Evolutionary conservation across 2,888 invertebrate genomes (phyloP).

Genomic region (Chirona hameri): DNA sequence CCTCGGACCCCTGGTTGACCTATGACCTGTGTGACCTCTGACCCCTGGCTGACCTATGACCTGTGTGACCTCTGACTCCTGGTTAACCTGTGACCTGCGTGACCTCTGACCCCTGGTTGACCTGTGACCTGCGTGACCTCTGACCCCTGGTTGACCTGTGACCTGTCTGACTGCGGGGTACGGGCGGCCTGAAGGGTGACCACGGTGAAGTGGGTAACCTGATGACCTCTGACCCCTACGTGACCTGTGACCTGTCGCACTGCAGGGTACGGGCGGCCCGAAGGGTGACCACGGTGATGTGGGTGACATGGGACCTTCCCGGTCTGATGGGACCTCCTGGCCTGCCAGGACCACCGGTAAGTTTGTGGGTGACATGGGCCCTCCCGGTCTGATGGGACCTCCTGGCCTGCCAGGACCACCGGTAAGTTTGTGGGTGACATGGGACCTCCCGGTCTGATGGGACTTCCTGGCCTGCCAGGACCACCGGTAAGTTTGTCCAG

Average conservation of each 20-base stretch:
- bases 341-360: conserved; percentile 58
- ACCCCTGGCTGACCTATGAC: too few relatives aligned
- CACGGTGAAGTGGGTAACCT: too few relatives aligned
- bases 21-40: too few relatives aligned
- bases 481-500: conserved; percentile 53
- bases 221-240: too few relatives aligned
- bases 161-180: too few relatives aligned
- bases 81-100: too few relatives aligned
- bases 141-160: too few relatives aligned
- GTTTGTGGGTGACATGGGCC: conserved; percentile 47
- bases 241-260: background rate
- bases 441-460: conserved; percentile 71
- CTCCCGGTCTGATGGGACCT: conserved; percentile 85
- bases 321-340: conserved; percentile 93
- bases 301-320: conserved; percentile 47
- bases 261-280: conserved; percentile 72
- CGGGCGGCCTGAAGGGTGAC: too few relatives aligned
- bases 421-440: conserved; percentile 63
- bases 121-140: too few relatives aligned
- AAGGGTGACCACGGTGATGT: conserved; percentile 88
- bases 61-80: too few relatives aligned
- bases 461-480: conserved; percentile 74
- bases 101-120: too few relatives aligned
- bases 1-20: too few relatives aligned
- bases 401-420: conserved; percentile 78